Base-by-base conservation (phyloP, 1,140 invertebrate species). In the Magallana angulata region DNA sequence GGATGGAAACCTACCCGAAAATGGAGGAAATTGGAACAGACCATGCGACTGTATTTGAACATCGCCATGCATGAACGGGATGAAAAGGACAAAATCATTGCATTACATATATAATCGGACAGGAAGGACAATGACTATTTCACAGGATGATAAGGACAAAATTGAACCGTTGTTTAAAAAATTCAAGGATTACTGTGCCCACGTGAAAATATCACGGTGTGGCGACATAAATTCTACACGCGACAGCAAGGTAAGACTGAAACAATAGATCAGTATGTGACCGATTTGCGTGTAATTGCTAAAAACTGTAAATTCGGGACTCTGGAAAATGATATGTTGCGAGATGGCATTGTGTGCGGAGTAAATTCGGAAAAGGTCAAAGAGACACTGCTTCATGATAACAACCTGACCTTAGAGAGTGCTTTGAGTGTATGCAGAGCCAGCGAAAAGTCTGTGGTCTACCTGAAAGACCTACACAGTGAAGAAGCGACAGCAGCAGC, bases 341-440 rank as follows among this genome's bases (percentile, higher is more conserved):
- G 80, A 11, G 81, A 89, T 85, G n/a, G 83, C 1, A 86, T 84
- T 86, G 60, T 87, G 36, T 89, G 60, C 84, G 85, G 88, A 8
- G 76, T 80, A 16, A 84, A 85, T 30, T 81, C 62, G 57, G 82
- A 86, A 57, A 87, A 82, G 62, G 58, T 87, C 16, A 86, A 87
- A 85, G 81, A 86, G 57, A 84, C 62, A 60, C 24, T 86, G 8
- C 58, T 88, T 6, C n/a, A 57, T 30, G 82, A 86, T 59, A 60
- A 83, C 4, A 24, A 86, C 64, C 57, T 88, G 57, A 90, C 84
- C 24, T 18, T 90, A 7, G 87, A 24, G 12, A 88, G 85, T 76
- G 87, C 89, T 8, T 56, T 88, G 62, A 59, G 11, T 12, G 24
- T 71, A 16, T 80, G 85, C 57, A 18, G 84, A 57, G 71, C 89